Percentiles rank a stretch among this genome's conserved stretches.
Evolutionary conservation across 2,797 vertebrate genomes (phyloP).

Genomic region (Myotis vivesi): DNA sequence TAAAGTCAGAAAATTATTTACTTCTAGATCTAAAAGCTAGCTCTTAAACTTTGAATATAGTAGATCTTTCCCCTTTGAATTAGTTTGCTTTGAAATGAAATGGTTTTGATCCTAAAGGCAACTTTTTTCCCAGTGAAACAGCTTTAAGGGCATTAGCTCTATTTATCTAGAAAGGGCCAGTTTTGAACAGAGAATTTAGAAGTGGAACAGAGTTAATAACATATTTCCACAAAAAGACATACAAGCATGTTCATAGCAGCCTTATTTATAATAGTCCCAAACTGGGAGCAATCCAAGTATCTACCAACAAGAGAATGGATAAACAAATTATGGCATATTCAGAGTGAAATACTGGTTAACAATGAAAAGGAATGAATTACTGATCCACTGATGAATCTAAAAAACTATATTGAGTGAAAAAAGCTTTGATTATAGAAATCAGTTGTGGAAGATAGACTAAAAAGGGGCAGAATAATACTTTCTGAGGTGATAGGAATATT

Average conservation of each 20-base stretch:
- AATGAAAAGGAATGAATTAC: background rate
- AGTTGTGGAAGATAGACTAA: background rate
- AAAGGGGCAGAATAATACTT: background rate
- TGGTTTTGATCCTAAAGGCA: background rate
- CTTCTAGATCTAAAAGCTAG: background rate
- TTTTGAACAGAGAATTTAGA: slow-evolving; percentile 37
- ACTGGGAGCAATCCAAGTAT: background rate
- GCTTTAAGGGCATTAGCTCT: background rate
- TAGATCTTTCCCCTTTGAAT: background rate
- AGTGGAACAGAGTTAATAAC: slow-evolving; percentile 10
- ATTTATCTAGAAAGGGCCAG: background rate
- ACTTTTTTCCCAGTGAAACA: background rate
- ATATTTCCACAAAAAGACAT: background rate
- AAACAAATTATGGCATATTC: background rate
- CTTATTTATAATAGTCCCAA: background rate
- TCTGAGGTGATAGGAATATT: background rate
- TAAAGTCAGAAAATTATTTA: slow-evolving; percentile 12
- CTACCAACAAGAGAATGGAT: background rate
- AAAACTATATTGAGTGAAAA: slow-evolving; percentile 2
- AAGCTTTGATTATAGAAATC: background rate
- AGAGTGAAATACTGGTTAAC: background rate
- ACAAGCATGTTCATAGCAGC: background rate
- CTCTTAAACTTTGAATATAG: background rate
- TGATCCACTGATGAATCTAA: background rate
- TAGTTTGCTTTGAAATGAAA: background rate